Evolutionary conservation across 2,113 vertebrate genomes (phyloP).

Genomic region (Urocynchramus pylzowi): DNA sequence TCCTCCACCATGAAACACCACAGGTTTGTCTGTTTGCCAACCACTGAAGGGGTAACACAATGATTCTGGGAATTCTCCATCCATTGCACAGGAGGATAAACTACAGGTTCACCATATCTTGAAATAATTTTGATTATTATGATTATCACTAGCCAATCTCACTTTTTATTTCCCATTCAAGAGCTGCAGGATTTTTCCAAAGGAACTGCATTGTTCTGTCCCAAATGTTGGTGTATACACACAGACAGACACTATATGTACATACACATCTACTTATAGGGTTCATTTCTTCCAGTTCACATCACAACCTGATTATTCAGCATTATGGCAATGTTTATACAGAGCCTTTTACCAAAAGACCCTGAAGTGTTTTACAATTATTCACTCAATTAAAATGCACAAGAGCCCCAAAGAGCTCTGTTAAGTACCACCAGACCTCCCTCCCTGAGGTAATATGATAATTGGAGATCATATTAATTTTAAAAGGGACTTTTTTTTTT

Average conservation of each 20-base stretch:
- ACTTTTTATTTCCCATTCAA: background rate
- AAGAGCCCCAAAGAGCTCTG: conserved; percentile 36
- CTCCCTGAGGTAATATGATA: conserved; percentile 44
- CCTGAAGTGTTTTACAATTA: conserved; percentile 48
- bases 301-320: conserved; percentile 1
- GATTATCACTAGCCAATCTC: background rate
- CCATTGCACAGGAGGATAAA: background rate
- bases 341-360: conserved; percentile 24
- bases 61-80: background rate
- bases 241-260: background rate
- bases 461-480: conserved; percentile 48
- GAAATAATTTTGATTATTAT: background rate
- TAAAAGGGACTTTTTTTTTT: conserved; percentile 1
- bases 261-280: background rate
- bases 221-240: background rate
- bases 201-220: background rate
- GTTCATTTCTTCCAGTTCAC: conserved; percentile 6
- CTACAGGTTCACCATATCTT: background rate
- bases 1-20: background rate
- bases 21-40: background rate
- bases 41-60: background rate
- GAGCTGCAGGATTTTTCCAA: background rate
- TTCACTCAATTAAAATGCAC: conserved; percentile 59
- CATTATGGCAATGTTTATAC: conserved; percentile 16
- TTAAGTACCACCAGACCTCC: conserved; percentile 33